phyloP scores from a whole-genome alignment of 1,140 invertebrate species.

The Heliconius hewitsoni region DNA sequence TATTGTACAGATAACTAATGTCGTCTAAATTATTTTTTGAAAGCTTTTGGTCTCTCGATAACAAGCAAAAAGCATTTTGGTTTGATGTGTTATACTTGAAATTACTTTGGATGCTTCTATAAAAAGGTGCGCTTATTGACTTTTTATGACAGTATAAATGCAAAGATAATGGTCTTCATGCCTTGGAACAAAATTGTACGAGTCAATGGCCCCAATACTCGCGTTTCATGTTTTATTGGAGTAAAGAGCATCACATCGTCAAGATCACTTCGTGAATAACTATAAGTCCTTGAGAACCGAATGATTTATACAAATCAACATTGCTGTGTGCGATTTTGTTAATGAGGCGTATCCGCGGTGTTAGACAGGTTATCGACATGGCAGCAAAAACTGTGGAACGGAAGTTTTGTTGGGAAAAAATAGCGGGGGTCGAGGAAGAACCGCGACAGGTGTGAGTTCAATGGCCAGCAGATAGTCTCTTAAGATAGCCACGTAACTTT shows the following conservation, averaged over 20 bases:
- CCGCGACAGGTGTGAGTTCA: slow-evolving; percentile 72
- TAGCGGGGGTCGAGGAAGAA: slow-evolving; percentile 60
- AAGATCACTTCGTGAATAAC: slow-evolving; percentile 39
- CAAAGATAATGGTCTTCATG: slow-evolving; percentile 40
- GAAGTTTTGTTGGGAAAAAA: slow-evolving; percentile 75
- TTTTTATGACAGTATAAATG: slow-evolving; percentile 40
- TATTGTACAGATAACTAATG: too few relatives aligned
- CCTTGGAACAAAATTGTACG: slow-evolving; percentile 25
- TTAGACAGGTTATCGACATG: slow-evolving; percentile 72
- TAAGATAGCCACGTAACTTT: slow-evolving; percentile 50
- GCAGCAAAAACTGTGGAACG: slow-evolving; percentile 71
- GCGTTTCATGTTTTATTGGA: slow-evolving; percentile 50
- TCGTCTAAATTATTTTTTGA: too few relatives aligned
- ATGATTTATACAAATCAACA: slow-evolving; percentile 62
- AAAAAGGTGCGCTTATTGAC: slow-evolving; percentile 25
- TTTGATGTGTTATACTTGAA: not conserved
- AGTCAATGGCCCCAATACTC: slow-evolving; percentile 55
- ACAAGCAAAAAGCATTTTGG: not conserved
- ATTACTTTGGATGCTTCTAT: not conserved
- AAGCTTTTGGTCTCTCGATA: not conserved
- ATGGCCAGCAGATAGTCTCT: slow-evolving; percentile 57
- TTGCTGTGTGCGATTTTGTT: slow-evolving; percentile 59
- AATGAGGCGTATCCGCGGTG: slow-evolving; percentile 74
- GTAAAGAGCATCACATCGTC: slow-evolving; percentile 60
- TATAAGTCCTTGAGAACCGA: slow-evolving; percentile 46